Conservation (phyloP, 2,888 invertebrate genomes). For the Tenthredo distinguenda region DNA sequence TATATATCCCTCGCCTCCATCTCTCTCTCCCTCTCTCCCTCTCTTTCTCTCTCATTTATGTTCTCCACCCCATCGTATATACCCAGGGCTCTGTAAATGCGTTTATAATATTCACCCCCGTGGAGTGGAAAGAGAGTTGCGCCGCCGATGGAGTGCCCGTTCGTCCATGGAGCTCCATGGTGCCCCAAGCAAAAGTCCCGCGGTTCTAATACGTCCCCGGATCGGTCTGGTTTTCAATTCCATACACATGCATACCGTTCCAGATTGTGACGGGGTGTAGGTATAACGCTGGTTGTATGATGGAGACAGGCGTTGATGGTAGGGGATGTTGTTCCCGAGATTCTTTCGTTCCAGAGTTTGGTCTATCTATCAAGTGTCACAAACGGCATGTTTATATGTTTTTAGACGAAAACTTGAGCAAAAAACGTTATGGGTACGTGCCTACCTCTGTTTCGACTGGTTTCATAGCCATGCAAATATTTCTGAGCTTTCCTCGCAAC, state of each 20-base stretch:
- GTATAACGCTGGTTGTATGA: conserved; percentile 19
- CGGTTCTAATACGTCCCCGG: conserved; percentile 17
- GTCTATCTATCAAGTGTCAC: conserved; percentile 21
- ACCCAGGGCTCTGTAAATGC: conserved; percentile 62
- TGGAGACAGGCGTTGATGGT: conserved; percentile 25
- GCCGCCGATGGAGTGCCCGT: conserved; percentile 53
- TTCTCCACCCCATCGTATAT: neutral
- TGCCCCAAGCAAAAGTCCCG: neutral
- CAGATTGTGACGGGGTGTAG: neutral
- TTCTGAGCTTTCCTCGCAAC: neutral
- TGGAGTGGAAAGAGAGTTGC: conserved; percentile 58
- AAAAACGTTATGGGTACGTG: neutral
- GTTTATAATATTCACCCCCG: conserved; percentile 75
- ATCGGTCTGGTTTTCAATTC: conserved; percentile 42
- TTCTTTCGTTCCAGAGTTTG: neutral
- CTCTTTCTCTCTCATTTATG: neutral
- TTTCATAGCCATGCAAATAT: neutral
- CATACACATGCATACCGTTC: neutral
- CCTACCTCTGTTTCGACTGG: neutral
- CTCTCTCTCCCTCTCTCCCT: neutral
- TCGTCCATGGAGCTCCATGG: conserved; percentile 29
- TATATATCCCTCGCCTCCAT: neutral
- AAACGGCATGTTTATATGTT: neutral
- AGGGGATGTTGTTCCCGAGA: conserved; percentile 29
- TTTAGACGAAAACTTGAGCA: neutral